phyloP scores from a whole-genome alignment of 2,113 vertebrate species.

The Peromyscus leucopus region DNA sequence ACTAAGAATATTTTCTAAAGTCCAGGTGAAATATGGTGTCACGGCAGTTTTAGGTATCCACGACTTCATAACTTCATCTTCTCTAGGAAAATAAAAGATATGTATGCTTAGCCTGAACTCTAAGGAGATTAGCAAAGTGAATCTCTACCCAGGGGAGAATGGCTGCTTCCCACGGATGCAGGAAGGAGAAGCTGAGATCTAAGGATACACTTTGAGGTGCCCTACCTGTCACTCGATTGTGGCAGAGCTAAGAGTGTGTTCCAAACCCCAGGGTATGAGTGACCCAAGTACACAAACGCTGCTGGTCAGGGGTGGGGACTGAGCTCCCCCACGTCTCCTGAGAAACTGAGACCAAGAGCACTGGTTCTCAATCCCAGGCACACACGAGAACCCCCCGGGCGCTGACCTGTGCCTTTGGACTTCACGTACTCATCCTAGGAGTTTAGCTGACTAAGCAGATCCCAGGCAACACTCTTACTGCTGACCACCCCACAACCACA shows the following conservation, averaged over 20 bases:
- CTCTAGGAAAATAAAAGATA: neutral
- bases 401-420: neutral
- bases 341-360: neutral
- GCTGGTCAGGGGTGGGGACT: too few relatives aligned
- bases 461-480: neutral
- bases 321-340: slow-evolving; percentile 4
- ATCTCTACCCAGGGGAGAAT: neutral
- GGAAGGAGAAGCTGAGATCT: neutral
- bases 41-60: neutral
- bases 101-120: neutral
- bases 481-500: neutral
- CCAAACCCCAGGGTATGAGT: neutral
- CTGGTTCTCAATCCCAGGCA: neutral
- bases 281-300: neutral
- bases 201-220: neutral
- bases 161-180: neutral
- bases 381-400: neutral
- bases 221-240: neutral
- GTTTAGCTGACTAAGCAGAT: slow-evolving; percentile 15
- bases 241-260: neutral
- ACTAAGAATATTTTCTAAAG: slow-evolving; percentile 27
- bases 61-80: slow-evolving; percentile 7
- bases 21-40: neutral
- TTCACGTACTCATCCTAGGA: neutral
- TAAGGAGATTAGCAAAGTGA: neutral